phyloP scores from a whole-genome alignment of 2,113 vertebrate species.

The Nansenia antarctica region DNA sequence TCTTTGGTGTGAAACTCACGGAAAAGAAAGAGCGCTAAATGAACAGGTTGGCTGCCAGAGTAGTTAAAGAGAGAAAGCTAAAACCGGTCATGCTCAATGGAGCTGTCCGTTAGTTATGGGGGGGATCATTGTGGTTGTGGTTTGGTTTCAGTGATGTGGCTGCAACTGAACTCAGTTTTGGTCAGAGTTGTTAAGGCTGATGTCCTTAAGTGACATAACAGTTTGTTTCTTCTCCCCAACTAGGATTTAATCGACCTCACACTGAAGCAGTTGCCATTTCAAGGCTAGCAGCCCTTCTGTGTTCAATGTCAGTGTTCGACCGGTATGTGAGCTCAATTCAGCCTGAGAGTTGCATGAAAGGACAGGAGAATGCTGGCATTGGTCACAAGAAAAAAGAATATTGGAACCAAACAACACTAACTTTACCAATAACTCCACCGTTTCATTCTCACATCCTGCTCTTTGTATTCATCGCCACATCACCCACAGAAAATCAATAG shows the following conservation, averaged over 20 bases:
- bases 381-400: background rate
- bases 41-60: slow-evolving; percentile 48
- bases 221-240: background rate
- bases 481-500: too few relatives aligned
- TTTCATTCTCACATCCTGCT: too few relatives aligned
- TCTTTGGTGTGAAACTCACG: slow-evolving; percentile 17
- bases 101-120: slow-evolving; percentile 34
- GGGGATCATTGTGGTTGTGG: background rate
- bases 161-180: background rate
- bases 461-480: too few relatives aligned
- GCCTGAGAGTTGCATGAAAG: background rate
- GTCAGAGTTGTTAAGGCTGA: background rate
- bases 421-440: too few relatives aligned
- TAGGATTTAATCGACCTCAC: background rate
- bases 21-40: slow-evolving; percentile 25
- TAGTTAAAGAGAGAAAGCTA: slow-evolving; percentile 1
- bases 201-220: background rate
- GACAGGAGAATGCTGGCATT: background rate
- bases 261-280: background rate
- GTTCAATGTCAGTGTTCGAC: background rate
- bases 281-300: background rate
- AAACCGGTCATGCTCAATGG: slow-evolving; percentile 41
- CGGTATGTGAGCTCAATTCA: background rate
- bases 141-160: background rate
- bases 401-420: background rate